Base-by-base conservation (phyloP, 2,888 invertebrate genomes). In the Chesias legatella region DNA sequence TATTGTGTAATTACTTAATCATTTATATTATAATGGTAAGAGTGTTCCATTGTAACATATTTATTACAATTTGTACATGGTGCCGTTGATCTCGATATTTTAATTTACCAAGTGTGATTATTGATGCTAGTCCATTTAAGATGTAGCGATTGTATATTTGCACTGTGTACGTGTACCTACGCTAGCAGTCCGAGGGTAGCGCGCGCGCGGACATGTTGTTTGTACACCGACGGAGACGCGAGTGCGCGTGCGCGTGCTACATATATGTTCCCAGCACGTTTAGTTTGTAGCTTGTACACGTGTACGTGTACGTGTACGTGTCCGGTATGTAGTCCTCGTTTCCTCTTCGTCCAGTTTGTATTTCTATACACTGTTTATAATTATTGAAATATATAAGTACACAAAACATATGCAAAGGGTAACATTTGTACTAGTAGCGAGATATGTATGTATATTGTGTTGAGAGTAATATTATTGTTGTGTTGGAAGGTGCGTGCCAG, bases 31-130 rank as follows among this genome's bases (percentile, higher is more conserved):
- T 43, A 42, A 34, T 25, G 34, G 30, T 51, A 41, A 48, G 38
- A 36, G 43, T 36, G 31, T 39, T 27, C 26, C n/a, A 41, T 38
- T 33, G 42, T 43, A 31, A 39, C 33, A 24, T 41, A 32, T 26
- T 49, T 48, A 45, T 48, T 33, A 35, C 9, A 28, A 40, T 37
- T 10, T 30, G 31, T 28, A 17, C 27, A 32, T 39, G 25, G 31
- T 27, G 30, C 31, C 27, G 29, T 33, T 31, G 35, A 45, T 43
- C 35, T 48, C 38, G 24, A 31, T 6, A 7, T 26, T 44, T 61
- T 56, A 40, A 48, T 68, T 67, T 58, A 48, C 51, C 64, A 67
- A 77, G 74, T 74, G 76, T 78, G 75, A 79, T 77, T 67, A n/a
- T 73, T 60, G 58, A 73, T 64, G 71, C 80, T 79, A 78, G 79